Evolutionary conservation across 2,888 invertebrate species (phyloP), one percentile per base, ranked within the genome.

Genomic region (Hydropsyche betteni): DNA sequence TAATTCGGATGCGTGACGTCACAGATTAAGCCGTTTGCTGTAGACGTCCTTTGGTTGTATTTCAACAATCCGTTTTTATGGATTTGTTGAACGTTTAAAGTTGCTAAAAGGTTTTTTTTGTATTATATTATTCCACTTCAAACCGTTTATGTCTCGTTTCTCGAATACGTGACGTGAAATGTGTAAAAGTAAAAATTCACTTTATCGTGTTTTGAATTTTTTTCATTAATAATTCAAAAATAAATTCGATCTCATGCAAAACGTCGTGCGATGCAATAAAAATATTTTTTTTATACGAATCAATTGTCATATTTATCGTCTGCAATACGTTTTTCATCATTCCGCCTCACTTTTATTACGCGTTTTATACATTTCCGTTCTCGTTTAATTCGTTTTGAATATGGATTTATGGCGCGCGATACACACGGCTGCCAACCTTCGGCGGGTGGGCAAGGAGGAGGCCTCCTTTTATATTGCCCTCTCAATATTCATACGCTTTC

Each of bases 401-500:
- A 58, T 8, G 24, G 58, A 58, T 58, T 58, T 53, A 53, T 53
- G 53, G 53, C 53, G 14, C 53, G 53, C 53, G 53, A 53, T 53
- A 53, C 14, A 14, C 53, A 14, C 53, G 14, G 12, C 12, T 24
- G 24, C 24, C 24, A 24, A 24, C 24, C 24, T 24, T 53, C 53
- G n/a, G 53, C 53, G 14, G n/a, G 14, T 53, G 14, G 53, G n/a
- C 53, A 4, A 14, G 24, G 24, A n/a, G 24, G 53, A 53, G 53
- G 53, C 53, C 14, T 53, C 14, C 24, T 24, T 53, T 58, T 58
- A 16, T 58, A 58, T 58, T 58, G 58, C 58, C 24, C 24, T 8
- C 58, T 58, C 58, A 58, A 58, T 58, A 58, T 58, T 58, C 58
- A 58, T 58, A 58, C 58, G 24, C 24, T 58, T 58, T 24, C 58